Base-by-base conservation (phyloP, 2,888 invertebrate species). In the Uropetala carovei region DNA sequence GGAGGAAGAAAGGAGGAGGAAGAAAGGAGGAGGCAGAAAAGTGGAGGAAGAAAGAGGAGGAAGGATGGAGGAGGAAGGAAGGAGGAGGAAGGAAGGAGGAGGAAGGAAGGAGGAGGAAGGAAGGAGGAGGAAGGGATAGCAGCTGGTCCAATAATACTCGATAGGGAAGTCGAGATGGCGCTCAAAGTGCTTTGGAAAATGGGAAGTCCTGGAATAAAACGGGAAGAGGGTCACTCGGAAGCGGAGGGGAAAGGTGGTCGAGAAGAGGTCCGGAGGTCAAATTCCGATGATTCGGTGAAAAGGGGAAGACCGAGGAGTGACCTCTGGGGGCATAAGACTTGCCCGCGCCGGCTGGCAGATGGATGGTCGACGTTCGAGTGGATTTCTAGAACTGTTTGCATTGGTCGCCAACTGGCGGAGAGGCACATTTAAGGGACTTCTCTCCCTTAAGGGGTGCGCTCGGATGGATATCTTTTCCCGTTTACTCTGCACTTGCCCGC, bases 151-250 rank as follows among this genome's bases (percentile, higher is more conserved):
- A 83, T 83, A 83, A 83, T 83, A 83, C 83, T 83, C 83, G 27
- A 83, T 83, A n/a, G 83, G 56, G 9, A 18, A 83, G 83, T 57
- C 43, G 83, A 57, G 57, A 83, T 83, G 83, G 83, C n/a, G 83
- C 57, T 83, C 56, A 83, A 83, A 83, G 83, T 83, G 83, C 83
- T 83, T 83, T 56, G 56, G 83, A 57, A 83, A 83, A 83, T 83
- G 83, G 83, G 83, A 83, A 16, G 83, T 11, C 10, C 83, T 14
- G 83, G 83, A 83, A 83, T 83, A 83, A 83, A 83, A 83, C 83
- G 18, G 57, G 43, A 5, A 83, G 83, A 83, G 83, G 83, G 83
- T 83, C 83, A 83, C 83, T 83, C 83, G 43, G 56, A 14, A n/a
- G 56, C 56, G 14, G 83, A 83, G 83, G n/a, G 4, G 16, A n/a